Evolutionary conservation across 2,113 vertebrate genomes (phyloP).

Genomic region (Neomonachus schauinslandi): DNA sequence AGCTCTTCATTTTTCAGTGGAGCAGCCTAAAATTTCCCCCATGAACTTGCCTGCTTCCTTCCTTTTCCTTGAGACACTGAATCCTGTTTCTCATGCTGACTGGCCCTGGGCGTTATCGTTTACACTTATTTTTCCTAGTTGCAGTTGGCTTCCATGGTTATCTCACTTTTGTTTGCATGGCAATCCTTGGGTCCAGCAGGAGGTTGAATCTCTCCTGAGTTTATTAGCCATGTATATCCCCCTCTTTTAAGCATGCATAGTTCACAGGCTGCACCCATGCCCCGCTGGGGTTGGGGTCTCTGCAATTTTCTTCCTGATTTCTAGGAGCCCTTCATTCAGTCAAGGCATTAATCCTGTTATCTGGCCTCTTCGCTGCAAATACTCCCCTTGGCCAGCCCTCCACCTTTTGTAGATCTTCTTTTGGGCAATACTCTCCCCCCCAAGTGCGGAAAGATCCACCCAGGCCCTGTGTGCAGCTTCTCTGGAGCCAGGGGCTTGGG

Average conservation of each 20-base stretch:
- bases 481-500: neutral
- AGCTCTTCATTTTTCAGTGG: neutral
- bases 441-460: neutral
- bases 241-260: neutral
- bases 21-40: neutral
- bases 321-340: neutral
- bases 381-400: neutral
- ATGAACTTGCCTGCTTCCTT: neutral
- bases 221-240: no score
- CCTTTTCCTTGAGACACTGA: neutral
- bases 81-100: neutral
- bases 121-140: neutral
- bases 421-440: neutral
- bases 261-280: neutral
- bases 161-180: neutral
- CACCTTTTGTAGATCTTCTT: neutral
- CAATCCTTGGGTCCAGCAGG: neutral
- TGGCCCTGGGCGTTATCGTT: neutral
- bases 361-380: neutral
- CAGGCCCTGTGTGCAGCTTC: neutral
- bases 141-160: neutral
- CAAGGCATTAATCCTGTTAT: neutral
- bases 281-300: neutral
- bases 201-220: neutral
- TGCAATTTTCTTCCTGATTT: constrained; percentile 3